Evolutionary conservation across 2,797 vertebrate species (phyloP).

Genomic region (Petrocephalus sullivani): DNA sequence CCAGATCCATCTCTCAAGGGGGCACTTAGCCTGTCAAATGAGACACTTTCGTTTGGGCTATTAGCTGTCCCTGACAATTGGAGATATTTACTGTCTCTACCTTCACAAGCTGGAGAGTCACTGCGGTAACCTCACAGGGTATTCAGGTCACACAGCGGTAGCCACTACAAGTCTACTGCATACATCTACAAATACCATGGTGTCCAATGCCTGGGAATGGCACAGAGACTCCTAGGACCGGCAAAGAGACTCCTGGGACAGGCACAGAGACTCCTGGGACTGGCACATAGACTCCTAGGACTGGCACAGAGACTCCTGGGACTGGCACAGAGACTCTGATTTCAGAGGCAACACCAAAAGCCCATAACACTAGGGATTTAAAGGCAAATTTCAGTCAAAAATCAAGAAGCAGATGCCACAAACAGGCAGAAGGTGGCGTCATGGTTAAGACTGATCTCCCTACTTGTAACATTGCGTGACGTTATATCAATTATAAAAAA

Average conservation of each 20-base stretch:
- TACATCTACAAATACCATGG: neutral
- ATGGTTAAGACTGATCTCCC: neutral
- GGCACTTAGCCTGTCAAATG: constrained; percentile 29
- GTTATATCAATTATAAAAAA: neutral
- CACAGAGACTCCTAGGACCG: neutral
- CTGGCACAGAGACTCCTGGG: no score
- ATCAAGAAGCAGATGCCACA: neutral
- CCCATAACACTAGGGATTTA: neutral
- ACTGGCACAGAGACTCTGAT: neutral
- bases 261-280: no score
- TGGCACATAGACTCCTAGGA: no score
- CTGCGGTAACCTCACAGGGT: neutral
- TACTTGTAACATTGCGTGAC: neutral
- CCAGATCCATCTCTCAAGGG: constrained; percentile 19
- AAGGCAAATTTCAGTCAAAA: neutral
- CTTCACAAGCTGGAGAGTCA: neutral
- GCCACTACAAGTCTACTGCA: neutral
- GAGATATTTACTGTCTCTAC: constrained; percentile 21
- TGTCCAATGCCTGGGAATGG: neutral
- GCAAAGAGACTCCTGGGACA: no score
- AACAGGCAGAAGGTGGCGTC: neutral
- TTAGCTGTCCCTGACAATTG: constrained; percentile 24
- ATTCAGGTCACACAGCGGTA: neutral
- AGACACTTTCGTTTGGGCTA: constrained; percentile 22
- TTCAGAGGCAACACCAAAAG: neutral